Conservation (phyloP, 2,797 vertebrate species). For the Myripristis jacobus region DNA sequence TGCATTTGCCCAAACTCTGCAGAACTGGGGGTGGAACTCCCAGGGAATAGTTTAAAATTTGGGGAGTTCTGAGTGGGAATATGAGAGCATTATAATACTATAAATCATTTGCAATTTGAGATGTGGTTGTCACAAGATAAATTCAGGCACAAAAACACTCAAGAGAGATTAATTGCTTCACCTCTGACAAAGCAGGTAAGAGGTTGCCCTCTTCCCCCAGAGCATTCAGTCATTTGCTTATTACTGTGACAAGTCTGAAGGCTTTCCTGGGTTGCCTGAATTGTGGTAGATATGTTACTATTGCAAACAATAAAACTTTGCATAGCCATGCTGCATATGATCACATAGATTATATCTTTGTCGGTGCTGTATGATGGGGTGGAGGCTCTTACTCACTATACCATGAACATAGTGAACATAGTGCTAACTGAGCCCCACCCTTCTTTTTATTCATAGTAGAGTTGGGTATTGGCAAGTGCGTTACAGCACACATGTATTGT, state of each 20-base stretch:
- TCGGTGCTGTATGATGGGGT: no score
- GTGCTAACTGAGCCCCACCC: no score
- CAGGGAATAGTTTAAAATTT: conserved; percentile 41
- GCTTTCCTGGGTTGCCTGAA: neutral
- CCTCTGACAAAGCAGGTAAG: conserved; percentile 28
- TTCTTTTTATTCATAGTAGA: no score
- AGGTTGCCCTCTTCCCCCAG: neutral
- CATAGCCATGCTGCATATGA: neutral
- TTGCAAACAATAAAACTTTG: neutral
- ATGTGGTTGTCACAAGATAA: conserved; percentile 20
- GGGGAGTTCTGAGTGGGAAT: conserved; percentile 25
- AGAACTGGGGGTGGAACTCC: conserved; percentile 52
- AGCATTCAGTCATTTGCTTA: neutral
- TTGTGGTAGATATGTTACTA: conserved; percentile 5
- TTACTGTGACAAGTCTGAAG: conserved; percentile 11
- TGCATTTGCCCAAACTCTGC: conserved; percentile 58
- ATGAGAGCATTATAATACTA: conserved; percentile 25
- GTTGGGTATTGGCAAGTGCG: no score
- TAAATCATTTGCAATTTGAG: conserved; percentile 42
- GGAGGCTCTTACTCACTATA: no score
- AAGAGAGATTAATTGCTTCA: conserved; percentile 27
- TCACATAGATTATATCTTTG: no score
- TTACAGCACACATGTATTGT: no score
- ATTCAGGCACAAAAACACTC: conserved; percentile 2
- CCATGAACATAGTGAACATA: no score